Evolutionary conservation across 2,888 invertebrate species (phyloP).

Genomic region (Galeopsomyia nigrocyanea): DNA sequence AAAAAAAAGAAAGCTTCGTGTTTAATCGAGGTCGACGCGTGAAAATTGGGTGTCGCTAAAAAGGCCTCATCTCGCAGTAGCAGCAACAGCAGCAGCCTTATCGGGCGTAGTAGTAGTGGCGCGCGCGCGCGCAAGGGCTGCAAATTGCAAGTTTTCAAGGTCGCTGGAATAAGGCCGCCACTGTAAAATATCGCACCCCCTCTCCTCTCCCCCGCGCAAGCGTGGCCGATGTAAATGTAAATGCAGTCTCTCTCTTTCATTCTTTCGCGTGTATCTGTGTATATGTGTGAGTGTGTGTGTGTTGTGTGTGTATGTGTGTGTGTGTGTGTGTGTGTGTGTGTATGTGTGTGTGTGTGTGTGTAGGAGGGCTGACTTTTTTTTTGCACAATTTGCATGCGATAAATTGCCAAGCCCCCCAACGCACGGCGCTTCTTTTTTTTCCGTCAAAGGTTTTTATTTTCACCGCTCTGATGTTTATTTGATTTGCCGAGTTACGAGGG

Average conservation of each 20-base stretch:
- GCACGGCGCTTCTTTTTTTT: too few relatives aligned
- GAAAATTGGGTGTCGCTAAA: constrained; percentile 27
- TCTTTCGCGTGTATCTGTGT: too few relatives aligned
- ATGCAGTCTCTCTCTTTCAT: constrained; percentile 6
- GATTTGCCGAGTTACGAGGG: too few relatives aligned
- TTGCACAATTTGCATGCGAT: too few relatives aligned
- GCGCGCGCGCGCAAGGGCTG: constrained; percentile 14
- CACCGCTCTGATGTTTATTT: too few relatives aligned
- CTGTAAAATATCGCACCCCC: constrained; percentile 24
- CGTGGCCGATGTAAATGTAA: constrained; percentile 32
- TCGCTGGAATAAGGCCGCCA: constrained; percentile 17
- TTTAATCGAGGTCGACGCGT: constrained; percentile 23
- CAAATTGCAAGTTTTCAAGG: constrained; percentile 34
- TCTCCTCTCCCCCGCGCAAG: constrained; percentile 15
- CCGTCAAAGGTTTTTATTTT: too few relatives aligned
- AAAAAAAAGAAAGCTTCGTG: background rate
- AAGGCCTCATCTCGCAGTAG: constrained; percentile 3
- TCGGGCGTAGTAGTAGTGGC: constrained; percentile 1
- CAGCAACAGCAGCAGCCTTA: constrained; percentile 20
- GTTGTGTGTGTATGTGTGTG: too few relatives aligned
- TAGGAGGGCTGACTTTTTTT: too few relatives aligned
- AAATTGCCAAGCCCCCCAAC: too few relatives aligned
- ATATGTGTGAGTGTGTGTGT: too few relatives aligned
- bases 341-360: too few relatives aligned
- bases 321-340: too few relatives aligned